A percentile compares a stretch with the other conserved stretches of the same genome.
These are phyloP conservation scores for Hafferia zeledoni DNA, from an alignment of 2,797 vertebrate genomes.

Conservation along the genomic window DNA sequence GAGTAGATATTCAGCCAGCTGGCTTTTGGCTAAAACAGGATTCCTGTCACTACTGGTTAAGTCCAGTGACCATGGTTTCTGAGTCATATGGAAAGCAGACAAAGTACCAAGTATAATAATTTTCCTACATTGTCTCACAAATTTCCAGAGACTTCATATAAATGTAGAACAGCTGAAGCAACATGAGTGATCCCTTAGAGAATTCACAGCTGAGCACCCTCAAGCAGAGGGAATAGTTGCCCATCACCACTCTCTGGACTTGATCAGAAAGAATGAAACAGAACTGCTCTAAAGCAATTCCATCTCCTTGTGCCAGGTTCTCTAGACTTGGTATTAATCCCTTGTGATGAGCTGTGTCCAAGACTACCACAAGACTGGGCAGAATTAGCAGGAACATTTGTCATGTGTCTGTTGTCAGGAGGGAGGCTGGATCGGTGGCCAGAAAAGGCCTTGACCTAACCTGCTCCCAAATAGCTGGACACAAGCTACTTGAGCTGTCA, in stretches of 20 bases:
- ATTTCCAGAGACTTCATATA: slow-evolving; percentile 41
- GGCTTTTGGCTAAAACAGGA: background rate
- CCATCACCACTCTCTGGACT: background rate
- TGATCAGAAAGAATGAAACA: slow-evolving; percentile 10
- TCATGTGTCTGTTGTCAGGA: background rate
- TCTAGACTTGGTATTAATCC: slow-evolving; percentile 38
- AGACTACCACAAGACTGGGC: slow-evolving; percentile 28
- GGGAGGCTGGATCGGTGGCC: background rate
- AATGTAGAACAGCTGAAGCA: slow-evolving; percentile 54
- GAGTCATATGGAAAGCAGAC: slow-evolving; percentile 40
- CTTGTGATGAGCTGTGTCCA: background rate
- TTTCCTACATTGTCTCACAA: slow-evolving; percentile 28
- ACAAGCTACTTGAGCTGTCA: slow-evolving; percentile 11
- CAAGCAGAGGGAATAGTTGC: slow-evolving; percentile 14
- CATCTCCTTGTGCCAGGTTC: background rate
- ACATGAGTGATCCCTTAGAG: slow-evolving; percentile 4
- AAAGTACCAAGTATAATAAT: slow-evolving; percentile 14
- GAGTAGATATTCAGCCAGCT: background rate
- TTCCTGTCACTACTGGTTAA: slow-evolving; percentile 21
- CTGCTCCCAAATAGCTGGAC: slow-evolving; percentile 8
- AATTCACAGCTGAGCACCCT: slow-evolving; percentile 41
- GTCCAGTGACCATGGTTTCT: background rate
- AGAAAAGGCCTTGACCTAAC: slow-evolving; percentile 43
- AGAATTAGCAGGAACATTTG: slow-evolving; percentile 42
- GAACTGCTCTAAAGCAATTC: slow-evolving; percentile 16